Evolutionary conservation across 2,888 invertebrate genomes (phyloP).

Genomic region (Drosophila limbata): DNA sequence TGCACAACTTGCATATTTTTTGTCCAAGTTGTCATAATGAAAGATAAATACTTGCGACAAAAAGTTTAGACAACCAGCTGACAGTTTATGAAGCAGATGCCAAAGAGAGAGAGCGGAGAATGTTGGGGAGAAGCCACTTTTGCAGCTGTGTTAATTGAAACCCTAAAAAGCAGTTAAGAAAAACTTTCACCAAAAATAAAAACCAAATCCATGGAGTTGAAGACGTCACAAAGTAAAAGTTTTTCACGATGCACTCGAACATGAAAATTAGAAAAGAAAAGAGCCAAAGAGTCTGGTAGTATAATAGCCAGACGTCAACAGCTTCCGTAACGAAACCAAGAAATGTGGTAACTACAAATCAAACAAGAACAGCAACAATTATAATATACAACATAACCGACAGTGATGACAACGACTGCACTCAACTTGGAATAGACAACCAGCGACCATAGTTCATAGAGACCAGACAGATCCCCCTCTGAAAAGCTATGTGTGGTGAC

Average conservation of each 20-base stretch:
- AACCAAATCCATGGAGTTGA: conserved; percentile 30
- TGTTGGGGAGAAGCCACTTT: conserved; percentile 9
- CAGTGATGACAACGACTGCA: conserved; percentile 31
- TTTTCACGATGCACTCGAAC: conserved; percentile 61
- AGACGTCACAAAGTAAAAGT: conserved; percentile 74
- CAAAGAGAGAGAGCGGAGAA: background rate
- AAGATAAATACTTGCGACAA: conserved; percentile 68
- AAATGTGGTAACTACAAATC: conserved; percentile 76
- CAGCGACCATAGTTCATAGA: conserved; percentile 22
- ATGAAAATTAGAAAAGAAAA: conserved; percentile 57
- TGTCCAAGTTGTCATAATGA: conserved; percentile 63
- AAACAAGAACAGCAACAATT: conserved; percentile 68
- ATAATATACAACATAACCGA: conserved; percentile 48
- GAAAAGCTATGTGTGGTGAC: conserved; percentile 37
- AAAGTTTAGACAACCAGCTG: conserved; percentile 54
- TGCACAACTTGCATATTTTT: conserved; percentile 67
- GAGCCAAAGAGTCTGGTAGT: conserved; percentile 30
- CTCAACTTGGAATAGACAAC: conserved; percentile 23
- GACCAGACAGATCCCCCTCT: conserved; percentile 1
- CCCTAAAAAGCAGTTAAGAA: conserved; percentile 45
- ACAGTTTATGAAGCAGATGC: conserved; percentile 40
- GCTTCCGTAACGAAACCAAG: conserved; percentile 57
- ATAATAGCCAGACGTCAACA: conserved; percentile 40
- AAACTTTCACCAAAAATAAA: conserved; percentile 68
- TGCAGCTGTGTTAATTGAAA: conserved; percentile 51